These are phyloP conservation scores for Spilogale gracilis DNA, from an alignment of 2,113 vertebrate genomes.

Conservation along the genomic window DNA sequence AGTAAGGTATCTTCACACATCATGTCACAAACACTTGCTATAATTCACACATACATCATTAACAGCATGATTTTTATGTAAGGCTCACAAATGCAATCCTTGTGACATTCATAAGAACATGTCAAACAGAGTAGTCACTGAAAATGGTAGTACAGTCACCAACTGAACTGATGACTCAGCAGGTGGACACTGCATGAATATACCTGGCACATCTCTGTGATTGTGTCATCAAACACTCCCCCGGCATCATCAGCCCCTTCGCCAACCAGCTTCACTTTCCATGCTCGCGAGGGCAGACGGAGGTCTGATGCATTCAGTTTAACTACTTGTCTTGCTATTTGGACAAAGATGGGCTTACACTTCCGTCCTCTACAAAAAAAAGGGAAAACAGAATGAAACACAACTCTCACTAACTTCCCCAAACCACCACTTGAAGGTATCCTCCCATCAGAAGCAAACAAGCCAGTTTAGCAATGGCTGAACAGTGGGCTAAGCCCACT, in stretches of 20 bases:
- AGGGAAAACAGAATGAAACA: slow-evolving; percentile 49
- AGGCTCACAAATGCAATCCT: neutral
- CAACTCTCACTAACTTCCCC: neutral
- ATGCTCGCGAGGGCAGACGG: slow-evolving; percentile 92
- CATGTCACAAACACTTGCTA: neutral
- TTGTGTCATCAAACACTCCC: slow-evolving; percentile 94
- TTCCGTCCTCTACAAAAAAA: slow-evolving; percentile 88
- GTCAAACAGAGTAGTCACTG: neutral
- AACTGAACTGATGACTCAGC: neutral
- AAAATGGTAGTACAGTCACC: neutral
- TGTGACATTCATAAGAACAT: neutral
- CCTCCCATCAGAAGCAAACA: neutral
- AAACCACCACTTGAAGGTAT: neutral
- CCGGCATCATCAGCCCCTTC: slow-evolving; percentile 93
- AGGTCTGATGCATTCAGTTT: slow-evolving; percentile 93
- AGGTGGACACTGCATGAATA: neutral
- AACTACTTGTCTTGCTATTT: slow-evolving; percentile 93
- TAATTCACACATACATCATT: neutral
- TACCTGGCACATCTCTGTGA: slow-evolving; percentile 95
- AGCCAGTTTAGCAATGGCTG: neutral
- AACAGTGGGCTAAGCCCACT: neutral
- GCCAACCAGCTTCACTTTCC: slow-evolving; percentile 93
- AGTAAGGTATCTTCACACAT: neutral
- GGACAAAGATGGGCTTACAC: slow-evolving; percentile 94
- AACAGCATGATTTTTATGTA: neutral